phyloP scores from a whole-genome alignment of 2,888 invertebrate genomes.

The Coelinius sp. region DNA sequence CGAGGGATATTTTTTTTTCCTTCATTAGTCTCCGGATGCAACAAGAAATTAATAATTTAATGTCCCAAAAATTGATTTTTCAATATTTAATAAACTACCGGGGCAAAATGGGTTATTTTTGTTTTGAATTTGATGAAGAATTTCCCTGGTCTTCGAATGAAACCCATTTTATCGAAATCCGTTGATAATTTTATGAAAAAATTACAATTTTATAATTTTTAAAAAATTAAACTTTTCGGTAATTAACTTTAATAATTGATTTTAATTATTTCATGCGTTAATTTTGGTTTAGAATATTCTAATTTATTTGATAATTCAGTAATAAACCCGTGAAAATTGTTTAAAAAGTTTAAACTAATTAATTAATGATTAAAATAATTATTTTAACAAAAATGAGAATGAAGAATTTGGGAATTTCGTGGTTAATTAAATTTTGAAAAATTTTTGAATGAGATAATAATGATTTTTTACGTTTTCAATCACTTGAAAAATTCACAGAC shows the following conservation, averaged over 20 bases:
- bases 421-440: neutral
- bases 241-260: neutral
- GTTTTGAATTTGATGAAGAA: neutral
- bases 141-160: neutral
- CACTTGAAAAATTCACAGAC: neutral
- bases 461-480: neutral
- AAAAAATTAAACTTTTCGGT: neutral
- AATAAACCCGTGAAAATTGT: neutral
- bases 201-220: neutral
- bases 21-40: neutral
- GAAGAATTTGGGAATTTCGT: neutral
- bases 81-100: neutral
- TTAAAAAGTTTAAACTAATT: neutral
- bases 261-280: neutral
- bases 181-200: neutral
- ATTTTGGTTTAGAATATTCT: neutral
- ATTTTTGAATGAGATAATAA: neutral
- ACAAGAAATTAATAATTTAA: neutral
- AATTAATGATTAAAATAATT: neutral
- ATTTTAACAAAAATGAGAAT: neutral
- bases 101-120: neutral
- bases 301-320: neutral
- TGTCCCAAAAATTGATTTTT: neutral
- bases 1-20: neutral
- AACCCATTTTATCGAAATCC: neutral